A percentile compares a stretch with the other conserved stretches of the same genome.
Evolutionary conservation across 2,113 vertebrate genomes (phyloP).

Genomic region (Vanacampus margaritifer): DNA sequence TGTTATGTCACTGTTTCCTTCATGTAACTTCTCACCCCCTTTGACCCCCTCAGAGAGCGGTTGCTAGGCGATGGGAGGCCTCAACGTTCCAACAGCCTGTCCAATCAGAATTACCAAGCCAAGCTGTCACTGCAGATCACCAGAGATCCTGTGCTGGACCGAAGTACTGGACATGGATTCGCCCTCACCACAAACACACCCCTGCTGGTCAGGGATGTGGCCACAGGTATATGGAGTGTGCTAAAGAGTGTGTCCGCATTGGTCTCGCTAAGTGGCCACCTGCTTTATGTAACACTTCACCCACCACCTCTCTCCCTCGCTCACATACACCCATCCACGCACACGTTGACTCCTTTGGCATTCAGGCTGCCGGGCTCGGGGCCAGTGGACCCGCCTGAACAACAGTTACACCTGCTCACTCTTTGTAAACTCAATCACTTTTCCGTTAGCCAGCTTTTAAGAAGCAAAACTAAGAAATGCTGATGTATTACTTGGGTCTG

Average conservation of each 20-base stretch:
- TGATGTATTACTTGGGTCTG: conserved; percentile 31
- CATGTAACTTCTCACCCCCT: conserved; percentile 29
- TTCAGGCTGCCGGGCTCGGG: conserved; percentile 38
- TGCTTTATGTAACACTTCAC: conserved; percentile 36
- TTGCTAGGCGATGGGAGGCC: conserved; percentile 73
- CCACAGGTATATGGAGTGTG: conserved; percentile 75
- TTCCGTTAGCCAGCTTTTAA: conserved; percentile 48
- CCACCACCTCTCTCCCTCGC: background rate
- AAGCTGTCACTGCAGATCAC: conserved; percentile 82
- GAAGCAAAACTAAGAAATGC: conserved; percentile 26
- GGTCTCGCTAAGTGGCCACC: conserved; percentile 41
- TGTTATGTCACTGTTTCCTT: background rate
- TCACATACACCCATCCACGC: background rate
- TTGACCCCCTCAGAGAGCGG: conserved; percentile 72
- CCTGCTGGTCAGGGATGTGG: conserved; percentile 85
- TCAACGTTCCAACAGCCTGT: conserved; percentile 62
- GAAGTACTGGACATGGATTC: conserved; percentile 82
- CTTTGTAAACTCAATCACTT: conserved; percentile 58
- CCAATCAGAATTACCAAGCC: conserved; percentile 73
- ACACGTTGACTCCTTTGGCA: conserved; percentile 33
- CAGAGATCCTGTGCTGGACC: conserved; percentile 81
- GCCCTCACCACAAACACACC: conserved; percentile 80
- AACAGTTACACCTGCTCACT: conserved; percentile 64
- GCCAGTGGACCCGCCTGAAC: conserved; percentile 54
- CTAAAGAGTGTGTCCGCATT: background rate